These are phyloP conservation scores for Benthosema pterotum DNA, from an alignment of 2,797 vertebrate genomes.

Conservation along the genomic window DNA sequence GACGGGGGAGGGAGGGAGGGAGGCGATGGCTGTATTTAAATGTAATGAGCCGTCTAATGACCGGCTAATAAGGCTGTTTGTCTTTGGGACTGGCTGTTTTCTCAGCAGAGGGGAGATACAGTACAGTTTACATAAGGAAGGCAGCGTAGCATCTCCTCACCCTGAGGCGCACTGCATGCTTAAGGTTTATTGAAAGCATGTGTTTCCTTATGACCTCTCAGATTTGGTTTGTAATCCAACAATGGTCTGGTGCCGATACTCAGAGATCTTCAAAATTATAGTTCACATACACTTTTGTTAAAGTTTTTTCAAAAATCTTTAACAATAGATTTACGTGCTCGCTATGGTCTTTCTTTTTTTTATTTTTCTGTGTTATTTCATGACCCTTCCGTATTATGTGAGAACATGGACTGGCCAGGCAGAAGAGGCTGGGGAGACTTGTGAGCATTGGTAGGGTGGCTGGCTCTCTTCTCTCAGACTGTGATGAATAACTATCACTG, in stretches of 20 bases:
- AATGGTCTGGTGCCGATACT: too few species aligned
- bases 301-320: too few species aligned
- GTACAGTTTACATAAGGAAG: conserved; percentile 32
- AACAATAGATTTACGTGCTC: too few species aligned
- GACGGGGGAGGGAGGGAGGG: conserved; percentile 38
- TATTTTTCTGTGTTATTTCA: conserved; percentile 12
- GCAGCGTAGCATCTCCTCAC: background rate
- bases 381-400: conserved; percentile 38
- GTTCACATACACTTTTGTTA: too few species aligned
- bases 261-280: too few species aligned
- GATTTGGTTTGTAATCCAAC: too few species aligned
- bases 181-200: background rate
- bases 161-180: background rate
- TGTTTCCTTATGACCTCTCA: background rate
- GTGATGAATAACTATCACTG: conserved; percentile 81
- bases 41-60: conserved; percentile 80
- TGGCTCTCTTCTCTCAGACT: conserved; percentile 48
- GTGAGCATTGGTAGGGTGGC: conserved; percentile 54
- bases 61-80: conserved; percentile 73
- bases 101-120: conserved; percentile 29
- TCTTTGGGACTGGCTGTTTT: conserved; percentile 42
- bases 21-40: conserved; percentile 66
- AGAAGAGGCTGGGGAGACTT: conserved; percentile 34
- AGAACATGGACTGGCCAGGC: conserved; percentile 39
- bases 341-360: too few species aligned